Conservation (phyloP, 2,113 vertebrate genomes). For the Glaucomys volans region DNA sequence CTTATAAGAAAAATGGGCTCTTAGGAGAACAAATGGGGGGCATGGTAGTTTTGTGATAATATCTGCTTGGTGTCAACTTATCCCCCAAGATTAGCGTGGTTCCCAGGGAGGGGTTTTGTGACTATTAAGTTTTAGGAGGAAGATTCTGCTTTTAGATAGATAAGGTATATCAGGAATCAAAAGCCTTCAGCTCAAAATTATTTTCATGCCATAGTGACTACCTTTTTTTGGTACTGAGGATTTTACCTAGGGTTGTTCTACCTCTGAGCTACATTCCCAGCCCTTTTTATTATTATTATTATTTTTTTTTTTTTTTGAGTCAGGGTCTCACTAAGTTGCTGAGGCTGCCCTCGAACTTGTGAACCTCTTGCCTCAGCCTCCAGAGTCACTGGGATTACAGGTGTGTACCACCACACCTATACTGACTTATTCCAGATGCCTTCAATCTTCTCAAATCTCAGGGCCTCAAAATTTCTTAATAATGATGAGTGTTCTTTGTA, state of each 20-base stretch:
- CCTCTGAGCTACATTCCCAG: too few relatives aligned
- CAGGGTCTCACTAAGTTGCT: too few relatives aligned
- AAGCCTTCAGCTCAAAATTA: neutral
- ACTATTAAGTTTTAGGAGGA: neutral
- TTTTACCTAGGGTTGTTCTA: too few relatives aligned
- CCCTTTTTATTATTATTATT: too few relatives aligned
- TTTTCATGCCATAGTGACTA: neutral
- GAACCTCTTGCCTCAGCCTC: too few relatives aligned
- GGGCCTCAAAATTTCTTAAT: neutral
- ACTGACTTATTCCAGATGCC: neutral
- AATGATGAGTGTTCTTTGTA: neutral
- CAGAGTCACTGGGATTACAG: too few relatives aligned
- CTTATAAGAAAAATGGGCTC: neutral
- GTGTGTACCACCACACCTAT: too few relatives aligned
- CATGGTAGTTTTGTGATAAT: neutral
- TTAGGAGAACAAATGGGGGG: neutral
- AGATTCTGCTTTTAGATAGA: constrained; percentile 6
- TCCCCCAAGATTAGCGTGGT: neutral
- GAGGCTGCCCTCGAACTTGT: too few relatives aligned
- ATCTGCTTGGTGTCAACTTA: neutral
- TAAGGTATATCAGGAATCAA: constrained; percentile 47
- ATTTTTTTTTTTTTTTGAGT: too few relatives aligned
- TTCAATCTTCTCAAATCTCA: neutral
- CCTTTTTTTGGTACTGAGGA: too few relatives aligned
- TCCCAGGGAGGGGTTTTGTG: neutral